These are phyloP conservation scores for Tragulus kanchil DNA, from an alignment of 2,113 vertebrate genomes.

Conservation along the genomic window DNA sequence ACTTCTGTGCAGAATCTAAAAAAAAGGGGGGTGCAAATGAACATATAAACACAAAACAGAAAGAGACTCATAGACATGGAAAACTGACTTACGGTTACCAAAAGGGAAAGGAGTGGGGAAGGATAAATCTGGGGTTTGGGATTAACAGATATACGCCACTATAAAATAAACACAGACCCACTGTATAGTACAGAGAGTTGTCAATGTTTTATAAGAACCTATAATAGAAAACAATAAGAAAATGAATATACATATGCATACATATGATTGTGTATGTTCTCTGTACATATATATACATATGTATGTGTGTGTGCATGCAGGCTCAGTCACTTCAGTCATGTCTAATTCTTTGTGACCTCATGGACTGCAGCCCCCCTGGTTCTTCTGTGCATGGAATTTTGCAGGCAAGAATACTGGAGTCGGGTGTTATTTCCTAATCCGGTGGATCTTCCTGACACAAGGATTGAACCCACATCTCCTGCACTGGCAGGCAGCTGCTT, in stretches of 20 bases:
- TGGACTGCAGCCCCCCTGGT: background rate
- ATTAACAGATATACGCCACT: background rate
- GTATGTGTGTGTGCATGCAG: accelerated
- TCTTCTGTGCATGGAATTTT: background rate
- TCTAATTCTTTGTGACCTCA: background rate
- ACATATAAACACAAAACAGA: background rate
- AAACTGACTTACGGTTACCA: background rate
- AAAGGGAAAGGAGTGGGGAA: background rate
- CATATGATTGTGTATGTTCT: too few species aligned
- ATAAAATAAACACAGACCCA: background rate
- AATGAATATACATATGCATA: background rate
- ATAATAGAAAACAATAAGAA: background rate
- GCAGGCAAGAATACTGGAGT: background rate
- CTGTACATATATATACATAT: too few species aligned
- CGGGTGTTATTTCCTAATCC: background rate
- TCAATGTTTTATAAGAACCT: accelerated
- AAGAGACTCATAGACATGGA: background rate
- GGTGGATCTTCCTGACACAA: background rate
- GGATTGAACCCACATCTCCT: background rate
- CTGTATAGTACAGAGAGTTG: accelerated
- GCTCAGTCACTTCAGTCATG: accelerated
- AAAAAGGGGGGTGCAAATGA: background rate
- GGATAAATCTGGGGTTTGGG: background rate
- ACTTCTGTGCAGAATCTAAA: accelerated
- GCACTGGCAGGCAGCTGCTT: background rate